A percentile compares a stretch with the other conserved stretches of the same genome.
Conservation (phyloP, 2,797 vertebrate species). For the Dromococcyx pavoninus region DNA sequence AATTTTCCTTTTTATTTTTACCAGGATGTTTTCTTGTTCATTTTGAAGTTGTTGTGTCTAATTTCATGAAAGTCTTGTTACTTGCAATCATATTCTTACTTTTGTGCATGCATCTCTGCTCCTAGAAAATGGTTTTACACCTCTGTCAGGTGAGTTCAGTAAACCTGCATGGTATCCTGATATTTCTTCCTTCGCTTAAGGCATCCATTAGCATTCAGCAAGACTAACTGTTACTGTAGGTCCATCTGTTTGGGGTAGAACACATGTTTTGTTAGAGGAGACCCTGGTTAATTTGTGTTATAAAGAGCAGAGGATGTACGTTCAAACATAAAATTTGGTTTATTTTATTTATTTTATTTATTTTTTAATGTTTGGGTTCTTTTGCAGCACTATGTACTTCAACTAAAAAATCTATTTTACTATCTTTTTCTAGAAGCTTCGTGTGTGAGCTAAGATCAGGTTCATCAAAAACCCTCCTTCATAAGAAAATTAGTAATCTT, state of each 20-base stretch:
- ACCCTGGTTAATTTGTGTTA: not conserved
- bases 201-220: conserved; percentile 63
- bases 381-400: not conserved
- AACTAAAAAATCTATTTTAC: not conserved
- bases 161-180: conserved; percentile 76
- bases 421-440: not conserved
- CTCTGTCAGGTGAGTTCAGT: conserved; percentile 96
- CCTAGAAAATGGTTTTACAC: conserved; percentile 98
- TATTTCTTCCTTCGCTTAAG: conserved; percentile 69
- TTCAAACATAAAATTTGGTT: not conserved
- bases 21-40: conserved; percentile 51
- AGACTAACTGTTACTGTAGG: conserved; percentile 74
- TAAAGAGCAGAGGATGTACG: not conserved
- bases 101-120: conserved; percentile 94
- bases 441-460: not conserved
- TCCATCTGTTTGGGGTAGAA: conserved; percentile 55
- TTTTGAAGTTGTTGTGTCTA: conserved; percentile 68
- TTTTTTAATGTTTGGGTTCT: not conserved
- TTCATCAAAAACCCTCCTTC: not conserved
- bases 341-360: not conserved
- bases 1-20: not conserved
- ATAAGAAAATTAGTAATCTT: not conserved
- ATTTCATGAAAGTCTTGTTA: conserved; percentile 75
- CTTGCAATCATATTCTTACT: conserved; percentile 91
- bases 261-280: not conserved